Base-by-base conservation (phyloP, 2,113 vertebrate species). In the Vulpes ferrilata region DNA sequence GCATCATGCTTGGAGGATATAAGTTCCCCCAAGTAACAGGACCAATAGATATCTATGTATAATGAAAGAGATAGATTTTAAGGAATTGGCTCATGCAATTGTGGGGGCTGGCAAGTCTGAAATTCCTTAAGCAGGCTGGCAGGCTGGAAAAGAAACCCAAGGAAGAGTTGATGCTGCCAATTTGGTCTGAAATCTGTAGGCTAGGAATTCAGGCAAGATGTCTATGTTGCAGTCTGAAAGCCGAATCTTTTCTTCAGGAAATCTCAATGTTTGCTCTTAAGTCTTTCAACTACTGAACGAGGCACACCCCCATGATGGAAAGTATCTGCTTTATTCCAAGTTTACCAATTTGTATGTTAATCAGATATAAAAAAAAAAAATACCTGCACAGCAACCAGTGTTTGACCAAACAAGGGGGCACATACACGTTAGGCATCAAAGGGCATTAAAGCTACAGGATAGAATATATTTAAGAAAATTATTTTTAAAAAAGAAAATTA, bases 231-330 rank as follows among this genome's bases (percentile, higher is more conserved):
- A 35, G 5, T 74, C 65, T 74, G 22, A 11, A 86, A 20, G 30
- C 27, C 48, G 59, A 78, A 85, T 67, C 67, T n/a, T n/a, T 92
- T 88, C 74, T 65, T 82, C 23, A 48, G n/a, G 89, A 87, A 95
- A 73, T n/a, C 43, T 92, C n/a, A 57, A 38, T 43, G 15, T 87
- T 76, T 17, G 4, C 4, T 55, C 57, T 62, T 80, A 64, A 43
- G 62, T 15, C 43, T 69, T 80, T 81, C 11, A 74, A 74, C 35
- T 74, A 43, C 11, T 82, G 43, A 38, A 88, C 48, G 27, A 55
- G 16, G 57, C 13, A 67, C 69, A 59, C 3, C 27, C 35, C 59
- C 51, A 9, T 84, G 15, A 48, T 30, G 43, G 73, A 84, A 17
- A 23, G 60, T 64, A 90, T 30, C 69, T 8, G 30, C 7, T 65